phyloP scores from a whole-genome alignment of 1,140 invertebrate species.

The Calliphora vicina region DNA sequence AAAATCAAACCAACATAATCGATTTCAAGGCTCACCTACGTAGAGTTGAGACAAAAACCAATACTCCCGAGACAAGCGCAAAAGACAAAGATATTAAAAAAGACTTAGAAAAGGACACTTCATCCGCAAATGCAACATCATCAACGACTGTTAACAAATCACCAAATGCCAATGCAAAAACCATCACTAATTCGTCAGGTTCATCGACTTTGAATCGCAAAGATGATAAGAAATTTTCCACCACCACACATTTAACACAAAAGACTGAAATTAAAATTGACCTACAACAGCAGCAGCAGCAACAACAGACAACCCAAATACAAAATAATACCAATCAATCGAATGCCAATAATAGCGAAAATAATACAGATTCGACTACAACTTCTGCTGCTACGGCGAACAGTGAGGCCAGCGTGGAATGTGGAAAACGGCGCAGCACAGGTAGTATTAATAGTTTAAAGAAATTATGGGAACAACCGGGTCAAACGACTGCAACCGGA shows the following conservation, averaged over 20 bases:
- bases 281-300: slow-evolving; percentile 46
- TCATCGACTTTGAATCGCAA: slow-evolving; percentile 40
- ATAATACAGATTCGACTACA: slow-evolving; percentile 7
- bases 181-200: neutral
- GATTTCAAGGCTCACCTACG: slow-evolving; percentile 86
- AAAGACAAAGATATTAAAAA: slow-evolving; percentile 38
- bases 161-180: slow-evolving; percentile 20
- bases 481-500: slow-evolving; percentile 64
- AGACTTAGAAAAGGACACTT: slow-evolving; percentile 36
- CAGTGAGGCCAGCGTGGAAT: slow-evolving; percentile 65
- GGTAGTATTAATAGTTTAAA: slow-evolving; percentile 93
- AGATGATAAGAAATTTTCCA: slow-evolving; percentile 49
- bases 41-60: slow-evolving; percentile 73
- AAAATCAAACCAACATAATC: slow-evolving; percentile 70
- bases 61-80: neutral
- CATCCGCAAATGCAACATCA: slow-evolving; percentile 1
- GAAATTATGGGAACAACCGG: slow-evolving; percentile 81
- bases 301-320: slow-evolving; percentile 45
- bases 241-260: slow-evolving; percentile 47
- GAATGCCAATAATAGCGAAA: slow-evolving; percentile 49
- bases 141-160: neutral
- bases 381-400: neutral
- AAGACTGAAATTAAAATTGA: slow-evolving; percentile 65
- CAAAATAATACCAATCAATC: slow-evolving; percentile 45
- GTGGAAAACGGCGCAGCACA: slow-evolving; percentile 89